Conservation (phyloP, 1,140 invertebrate species). For the Araneus ventricosus region DNA sequence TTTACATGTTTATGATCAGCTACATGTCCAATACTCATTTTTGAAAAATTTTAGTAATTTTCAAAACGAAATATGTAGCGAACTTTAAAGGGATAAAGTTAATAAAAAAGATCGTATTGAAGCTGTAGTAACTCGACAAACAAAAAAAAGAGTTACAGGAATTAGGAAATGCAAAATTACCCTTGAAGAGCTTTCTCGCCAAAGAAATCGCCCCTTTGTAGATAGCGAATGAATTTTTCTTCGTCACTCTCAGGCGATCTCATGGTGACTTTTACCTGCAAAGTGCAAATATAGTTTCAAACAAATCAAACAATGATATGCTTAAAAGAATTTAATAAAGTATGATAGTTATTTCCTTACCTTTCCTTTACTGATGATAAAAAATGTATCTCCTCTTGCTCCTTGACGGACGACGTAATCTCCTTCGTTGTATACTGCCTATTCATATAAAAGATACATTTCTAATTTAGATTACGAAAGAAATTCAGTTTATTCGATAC, state of each 20-base stretch:
- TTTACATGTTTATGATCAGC: too few relatives aligned
- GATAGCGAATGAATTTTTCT: constrained; percentile 93
- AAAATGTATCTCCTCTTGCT: constrained; percentile 99
- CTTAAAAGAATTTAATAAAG: background rate
- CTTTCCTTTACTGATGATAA: constrained; percentile 91
- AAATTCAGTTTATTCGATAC: too few relatives aligned
- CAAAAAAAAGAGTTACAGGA: background rate
- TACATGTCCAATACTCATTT: too few relatives aligned
- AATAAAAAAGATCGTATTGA: too few relatives aligned
- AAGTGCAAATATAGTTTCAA: constrained; percentile 1
- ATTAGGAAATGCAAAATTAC: constrained; percentile 81
- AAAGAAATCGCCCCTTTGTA: constrained; percentile 97
- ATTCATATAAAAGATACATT: background rate
- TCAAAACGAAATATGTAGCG: too few relatives aligned
- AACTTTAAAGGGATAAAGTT: too few relatives aligned
- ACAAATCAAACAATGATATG: background rate
- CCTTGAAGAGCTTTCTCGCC: constrained; percentile 98
- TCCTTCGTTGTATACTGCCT: constrained; percentile 79
- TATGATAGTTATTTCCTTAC: background rate
- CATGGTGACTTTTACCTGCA: constrained; percentile 92
- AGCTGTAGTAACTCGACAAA: too few relatives aligned
- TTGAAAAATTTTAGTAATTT: too few relatives aligned
- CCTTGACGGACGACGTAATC: constrained; percentile 99
- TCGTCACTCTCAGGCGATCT: constrained; percentile 84
- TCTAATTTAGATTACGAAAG: background rate